Percentiles rank a stretch among this genome's conserved stretches.
Evolutionary conservation across 2,797 vertebrate species (phyloP).

Genomic region (Sebastes kiyomatsui): DNA sequence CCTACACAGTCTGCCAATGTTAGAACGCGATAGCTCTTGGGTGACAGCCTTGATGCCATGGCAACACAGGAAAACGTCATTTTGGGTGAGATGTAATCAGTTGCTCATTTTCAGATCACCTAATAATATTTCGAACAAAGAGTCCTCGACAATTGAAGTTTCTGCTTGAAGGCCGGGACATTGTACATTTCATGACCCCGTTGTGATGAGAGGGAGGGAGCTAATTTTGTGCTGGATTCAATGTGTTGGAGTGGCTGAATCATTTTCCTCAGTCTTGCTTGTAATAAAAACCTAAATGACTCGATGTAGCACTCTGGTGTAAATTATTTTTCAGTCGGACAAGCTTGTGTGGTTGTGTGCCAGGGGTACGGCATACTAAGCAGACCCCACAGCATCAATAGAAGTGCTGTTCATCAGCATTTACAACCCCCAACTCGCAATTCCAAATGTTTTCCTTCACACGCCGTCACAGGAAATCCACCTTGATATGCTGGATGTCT

Average conservation of each 20-base stretch:
- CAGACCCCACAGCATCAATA: conserved; percentile 74
- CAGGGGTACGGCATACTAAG: conserved; percentile 68
- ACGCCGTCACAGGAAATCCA: conserved; percentile 40
- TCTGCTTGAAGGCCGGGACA: conserved; percentile 21
- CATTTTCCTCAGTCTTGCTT: conserved; percentile 13
- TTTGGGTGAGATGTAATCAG: conserved; percentile 68
- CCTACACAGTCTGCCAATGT: conserved; percentile 63
- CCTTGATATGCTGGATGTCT: conserved; percentile 35
- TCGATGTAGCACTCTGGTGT: conserved; percentile 51
- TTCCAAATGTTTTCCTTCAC: conserved; percentile 60
- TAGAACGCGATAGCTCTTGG: conserved; percentile 70
- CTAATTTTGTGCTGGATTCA: conserved; percentile 41
- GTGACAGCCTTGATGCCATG: conserved; percentile 79
- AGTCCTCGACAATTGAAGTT: conserved; percentile 4
- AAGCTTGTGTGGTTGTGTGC: conserved; percentile 18
- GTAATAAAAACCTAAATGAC: conserved; percentile 46
- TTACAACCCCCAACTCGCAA: conserved; percentile 59
- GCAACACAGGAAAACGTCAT: conserved; percentile 75
- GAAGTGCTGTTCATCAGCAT: conserved; percentile 77
- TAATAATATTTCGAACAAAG: conserved; percentile 66
- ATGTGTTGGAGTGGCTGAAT: conserved; percentile 33
- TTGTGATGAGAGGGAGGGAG: conserved; percentile 10
- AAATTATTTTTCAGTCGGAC: conserved; percentile 44
- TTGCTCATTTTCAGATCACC: conserved; percentile 66
- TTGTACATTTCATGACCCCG: conserved; percentile 20